These are phyloP conservation scores for Cephus rjabovi DNA, from an alignment of 2,888 invertebrate genomes.

Conservation along the genomic window DNA sequence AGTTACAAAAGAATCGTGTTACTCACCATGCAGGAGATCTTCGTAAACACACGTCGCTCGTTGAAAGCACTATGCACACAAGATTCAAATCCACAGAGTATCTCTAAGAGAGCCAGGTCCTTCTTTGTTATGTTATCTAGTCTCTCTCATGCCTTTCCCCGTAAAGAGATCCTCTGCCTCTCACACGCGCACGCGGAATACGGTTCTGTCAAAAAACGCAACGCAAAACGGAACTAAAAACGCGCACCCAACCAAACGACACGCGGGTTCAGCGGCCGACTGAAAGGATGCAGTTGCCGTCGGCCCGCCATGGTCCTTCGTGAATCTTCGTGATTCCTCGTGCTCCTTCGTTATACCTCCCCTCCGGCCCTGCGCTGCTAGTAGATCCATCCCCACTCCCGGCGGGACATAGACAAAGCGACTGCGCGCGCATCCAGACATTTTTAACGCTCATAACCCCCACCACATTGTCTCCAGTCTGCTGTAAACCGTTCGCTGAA, in stretches of 20 bases:
- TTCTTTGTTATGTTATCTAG: not conserved
- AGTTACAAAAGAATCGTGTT: not conserved
- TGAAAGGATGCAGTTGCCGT: slow-evolving; percentile 64
- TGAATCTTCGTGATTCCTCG: slow-evolving; percentile 46
- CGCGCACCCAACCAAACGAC: slow-evolving; percentile 44
- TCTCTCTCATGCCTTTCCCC: not conserved
- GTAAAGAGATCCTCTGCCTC: not conserved
- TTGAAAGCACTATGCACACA: not conserved
- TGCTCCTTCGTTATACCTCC: slow-evolving; percentile 44
- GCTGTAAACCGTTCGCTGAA: not conserved
- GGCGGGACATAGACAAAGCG: slow-evolving; percentile 56
- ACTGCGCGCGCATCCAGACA: slow-evolving; percentile 57
- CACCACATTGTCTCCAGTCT: not conserved
- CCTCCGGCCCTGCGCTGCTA: not conserved
- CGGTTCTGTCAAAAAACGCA: slow-evolving; percentile 5
- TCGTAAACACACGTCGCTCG: slow-evolving; percentile 31
- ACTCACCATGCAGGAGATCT: slow-evolving; percentile 34
- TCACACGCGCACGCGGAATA: slow-evolving; percentile 5
- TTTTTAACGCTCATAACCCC: not conserved
- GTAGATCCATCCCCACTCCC: slow-evolving; percentile 36
- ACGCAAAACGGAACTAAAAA: slow-evolving; percentile 6
- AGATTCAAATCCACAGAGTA: slow-evolving; percentile 7
- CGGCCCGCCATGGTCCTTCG: slow-evolving; percentile 59
- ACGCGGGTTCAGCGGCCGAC: slow-evolving; percentile 67
- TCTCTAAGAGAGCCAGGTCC: not conserved